Conservation (phyloP, 37 sponge, comb jelly and placozoan genomes). For the Corticium candelabrum region DNA sequence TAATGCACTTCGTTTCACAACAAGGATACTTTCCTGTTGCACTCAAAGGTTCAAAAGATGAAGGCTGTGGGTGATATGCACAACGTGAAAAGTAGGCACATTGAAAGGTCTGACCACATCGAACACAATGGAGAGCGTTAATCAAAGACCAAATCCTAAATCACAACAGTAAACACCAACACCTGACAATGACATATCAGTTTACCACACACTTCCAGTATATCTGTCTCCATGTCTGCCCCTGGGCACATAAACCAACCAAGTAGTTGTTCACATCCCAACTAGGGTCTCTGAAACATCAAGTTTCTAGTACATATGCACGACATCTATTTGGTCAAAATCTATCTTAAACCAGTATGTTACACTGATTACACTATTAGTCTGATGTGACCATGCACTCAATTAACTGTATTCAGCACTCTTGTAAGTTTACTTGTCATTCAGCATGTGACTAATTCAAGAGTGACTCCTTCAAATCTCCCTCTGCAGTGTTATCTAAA, state of each 20-base stretch:
- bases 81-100: not conserved
- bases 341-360: too few species aligned
- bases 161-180: too few species aligned
- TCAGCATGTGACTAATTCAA: too few species aligned
- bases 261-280: slow-evolving; percentile 27
- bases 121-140: not conserved
- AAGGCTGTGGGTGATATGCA: not conserved
- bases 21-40: slow-evolving; percentile 25
- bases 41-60: not conserved
- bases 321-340: too few species aligned
- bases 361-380: too few species aligned
- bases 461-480: too few species aligned
- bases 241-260: not conserved
- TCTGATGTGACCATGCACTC: too few species aligned
- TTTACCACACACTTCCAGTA: slow-evolving; percentile 31
- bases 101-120: not conserved
- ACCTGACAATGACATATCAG: not conserved
- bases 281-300: not conserved
- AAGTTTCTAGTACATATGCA: too few species aligned
- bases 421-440: too few species aligned
- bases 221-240: slow-evolving; percentile 24
- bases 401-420: too few species aligned
- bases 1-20: slow-evolving; percentile 10
- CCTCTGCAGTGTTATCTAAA: too few species aligned
- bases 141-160: not conserved